Evolutionary conservation across 1,140 invertebrate species (phyloP), one percentile per base, ranked within the genome.

Genomic region (Armadillidium nasatum): DNA sequence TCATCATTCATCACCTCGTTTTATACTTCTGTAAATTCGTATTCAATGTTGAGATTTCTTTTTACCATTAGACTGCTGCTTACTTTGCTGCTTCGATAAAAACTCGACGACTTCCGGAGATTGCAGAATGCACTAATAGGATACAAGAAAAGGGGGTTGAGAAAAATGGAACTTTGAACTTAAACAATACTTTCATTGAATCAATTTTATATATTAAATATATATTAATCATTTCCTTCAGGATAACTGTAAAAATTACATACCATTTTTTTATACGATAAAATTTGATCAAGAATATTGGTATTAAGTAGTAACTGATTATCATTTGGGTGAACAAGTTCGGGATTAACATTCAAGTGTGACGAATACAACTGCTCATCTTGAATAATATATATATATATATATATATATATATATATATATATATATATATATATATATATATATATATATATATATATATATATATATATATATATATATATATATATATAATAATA

Each of bases 271-370:
- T 60, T 60, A 60, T 60, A 19, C 11, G 50, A 60, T 19, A 60
- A 60, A 60, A 60, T 60, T 19, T 60, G 50, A 60, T 60, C 50
- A 19, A 60, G 50, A 15, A 19, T 60, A 60, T 60, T 60, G 50
- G 11, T 60, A 60, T 60, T 60, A 7, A 60, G 2, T 1, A 60
- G 19, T 15, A 60, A 19, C 50, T 60, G 50, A 60, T 60, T 7
- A 1, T 60, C 50, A 19, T 60, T 33, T 33, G 33, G 33, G 6
- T 33, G 1, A 33, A 33, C 33, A 33, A 33, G 33, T 33, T 33
- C 33, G 6, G 33, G 33, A 33, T 33, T 33, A 33, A 33, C 33
- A 33, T 33, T 33, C 33, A 33, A 33, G 33, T 33, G 33, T 33
- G 33, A 3, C 33, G 33, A 33, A 33, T 33, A 33, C 33, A 33